Evolutionary conservation across 2,113 vertebrate species (phyloP), one percentile per base, ranked within the genome.

Genomic region (Mormoops blainvillei): DNA sequence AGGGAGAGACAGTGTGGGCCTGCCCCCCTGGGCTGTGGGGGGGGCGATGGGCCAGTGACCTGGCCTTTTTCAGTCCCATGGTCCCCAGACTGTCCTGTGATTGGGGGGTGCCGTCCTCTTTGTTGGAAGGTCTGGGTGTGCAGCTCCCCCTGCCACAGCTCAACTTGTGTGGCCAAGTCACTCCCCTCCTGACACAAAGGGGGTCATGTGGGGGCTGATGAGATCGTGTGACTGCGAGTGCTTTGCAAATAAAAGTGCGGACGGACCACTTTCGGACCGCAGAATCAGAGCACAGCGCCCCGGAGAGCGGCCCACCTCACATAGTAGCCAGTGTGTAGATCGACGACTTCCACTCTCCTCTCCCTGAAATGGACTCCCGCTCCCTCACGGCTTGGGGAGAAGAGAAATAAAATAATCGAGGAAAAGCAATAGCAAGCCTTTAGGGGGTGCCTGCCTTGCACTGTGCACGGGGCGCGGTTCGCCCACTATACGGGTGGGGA

Each of bases 241-340:
- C 88, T 56, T 54, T 73, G 48, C 3, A 2, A 19, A 36, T 1
- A 15, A 36, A 24, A 13, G 28, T 4, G 5, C 1, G 20, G 45
- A 3, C 19, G 5, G 56, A 24, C 31, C 0, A 1, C n/a, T 54
- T 26, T 3, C 8, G 61, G n/a, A 65, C 24, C 78, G 68, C 1
- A 0, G 15, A 26, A 33, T 3, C n/a, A 31, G 65, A 36, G 28
- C 2, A 0, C 45, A 2, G 19, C 2, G 3, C 36, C 4, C 14
- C 19, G 5, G 20, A 11, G 18, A 0, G 6, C 2, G 11, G 56
- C 48, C 36, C 11, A 1, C n/a, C 41, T 26, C 2, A 2, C 0
- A 1, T 19, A 2, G 8, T 3, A 31, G 36, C n/a, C 43, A 9
- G 0, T 19, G 0, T 58, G 38, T 10, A 12, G 5, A 43, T 4